A percentile compares a stretch with the other conserved stretches of the same genome.
phyloP scores from a whole-genome alignment of 2,888 invertebrate genomes.

The Mythimna pallens region DNA sequence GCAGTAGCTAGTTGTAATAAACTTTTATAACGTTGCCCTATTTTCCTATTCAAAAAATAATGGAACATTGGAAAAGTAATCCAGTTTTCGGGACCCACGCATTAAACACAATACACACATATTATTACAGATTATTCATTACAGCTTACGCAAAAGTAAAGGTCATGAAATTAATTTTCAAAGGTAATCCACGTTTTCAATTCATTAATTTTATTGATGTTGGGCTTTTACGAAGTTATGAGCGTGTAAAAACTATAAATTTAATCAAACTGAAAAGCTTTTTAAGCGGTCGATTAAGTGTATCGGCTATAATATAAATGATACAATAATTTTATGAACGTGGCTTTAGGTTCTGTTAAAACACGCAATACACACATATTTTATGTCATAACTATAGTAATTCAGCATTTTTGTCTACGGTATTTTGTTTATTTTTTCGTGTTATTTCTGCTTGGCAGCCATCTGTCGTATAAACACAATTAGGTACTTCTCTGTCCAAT shows the following conservation, averaged over 20 bases:
- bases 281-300: constrained; percentile 40
- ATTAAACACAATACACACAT: constrained; percentile 21
- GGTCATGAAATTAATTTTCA: constrained; percentile 50
- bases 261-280: constrained; percentile 53
- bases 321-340: constrained; percentile 30
- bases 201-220: constrained; percentile 61
- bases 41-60: neutral
- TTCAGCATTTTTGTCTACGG: neutral
- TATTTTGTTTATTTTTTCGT: neutral
- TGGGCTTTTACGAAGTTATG: constrained; percentile 51
- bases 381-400: constrained; percentile 14
- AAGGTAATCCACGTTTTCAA: constrained; percentile 60
- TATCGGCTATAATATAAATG: constrained; percentile 30
- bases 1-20: neutral
- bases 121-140: constrained; percentile 28
- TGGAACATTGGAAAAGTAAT: constrained; percentile 9
- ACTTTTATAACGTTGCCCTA: neutral
- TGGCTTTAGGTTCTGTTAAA: constrained; percentile 4
- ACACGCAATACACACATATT: constrained; percentile 15
- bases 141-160: constrained; percentile 39
- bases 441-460: neutral
- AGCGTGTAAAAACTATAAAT: constrained; percentile 59
- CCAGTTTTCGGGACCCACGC: neutral
- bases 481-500: neutral
- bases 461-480: neutral